phyloP scores from a whole-genome alignment of 2,113 vertebrate genomes.

The Syngnathus scovelli region DNA sequence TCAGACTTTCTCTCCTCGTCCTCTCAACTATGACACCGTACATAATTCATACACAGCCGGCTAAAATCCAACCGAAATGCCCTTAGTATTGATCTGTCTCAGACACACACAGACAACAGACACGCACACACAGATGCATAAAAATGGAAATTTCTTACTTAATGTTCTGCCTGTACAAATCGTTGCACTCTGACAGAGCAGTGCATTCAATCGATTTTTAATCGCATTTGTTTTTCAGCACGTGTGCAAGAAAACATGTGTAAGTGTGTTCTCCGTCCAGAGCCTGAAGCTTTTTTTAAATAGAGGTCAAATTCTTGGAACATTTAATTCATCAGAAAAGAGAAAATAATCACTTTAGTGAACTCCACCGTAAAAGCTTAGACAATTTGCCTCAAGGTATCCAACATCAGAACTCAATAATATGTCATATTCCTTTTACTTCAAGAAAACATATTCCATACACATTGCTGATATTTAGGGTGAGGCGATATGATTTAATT shows the following conservation, averaged over 20 bases:
- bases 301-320: constrained; percentile 15
- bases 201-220: constrained; percentile 47
- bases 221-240: constrained; percentile 32
- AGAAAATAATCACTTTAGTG: neutral
- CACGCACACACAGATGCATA: constrained; percentile 2
- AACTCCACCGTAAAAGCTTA: neutral
- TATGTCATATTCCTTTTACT: neutral
- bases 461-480: neutral
- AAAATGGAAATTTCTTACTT: constrained; percentile 43
- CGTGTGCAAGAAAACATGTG: neutral
- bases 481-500: neutral
- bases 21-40: constrained; percentile 81
- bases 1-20: constrained; percentile 12
- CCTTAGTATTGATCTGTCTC: constrained; percentile 92
- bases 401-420: neutral
- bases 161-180: constrained; percentile 51
- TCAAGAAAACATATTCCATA: neutral
- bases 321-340: constrained; percentile 2
- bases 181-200: constrained; percentile 37
- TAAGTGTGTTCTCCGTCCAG: constrained; percentile 18
- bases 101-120: constrained; percentile 25
- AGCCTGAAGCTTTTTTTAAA: constrained; percentile 28
- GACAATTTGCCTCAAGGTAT: neutral
- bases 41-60: constrained; percentile 91
- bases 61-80: constrained; percentile 83